Conservation (phyloP, 2,888 invertebrate species). For the Drosophila gaucha region DNA sequence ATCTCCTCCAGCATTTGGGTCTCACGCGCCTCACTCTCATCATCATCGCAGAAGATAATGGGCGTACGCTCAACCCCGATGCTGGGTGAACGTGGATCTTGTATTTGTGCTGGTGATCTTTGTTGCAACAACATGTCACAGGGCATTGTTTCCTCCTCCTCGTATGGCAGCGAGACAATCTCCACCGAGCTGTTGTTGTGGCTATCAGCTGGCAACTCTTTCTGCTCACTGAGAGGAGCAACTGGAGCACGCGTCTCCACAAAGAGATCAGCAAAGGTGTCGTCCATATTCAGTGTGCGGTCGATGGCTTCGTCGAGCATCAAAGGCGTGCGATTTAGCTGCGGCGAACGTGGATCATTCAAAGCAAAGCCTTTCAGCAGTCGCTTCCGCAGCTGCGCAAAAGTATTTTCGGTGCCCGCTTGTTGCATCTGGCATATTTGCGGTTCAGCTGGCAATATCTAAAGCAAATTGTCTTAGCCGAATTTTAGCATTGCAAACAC, state of each 20-base stretch:
- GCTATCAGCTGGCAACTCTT: constrained; percentile 22
- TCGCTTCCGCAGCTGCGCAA: constrained; percentile 75
- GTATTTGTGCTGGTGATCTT: constrained; percentile 50
- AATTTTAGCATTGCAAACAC: no score
- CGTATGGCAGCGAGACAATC: constrained; percentile 59
- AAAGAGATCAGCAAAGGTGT: constrained; percentile 82
- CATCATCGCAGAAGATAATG: constrained; percentile 80
- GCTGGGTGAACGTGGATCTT: constrained; percentile 83
- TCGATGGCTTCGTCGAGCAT: constrained; percentile 77
- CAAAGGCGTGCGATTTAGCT: constrained; percentile 81
- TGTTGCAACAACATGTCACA: constrained; percentile 47
- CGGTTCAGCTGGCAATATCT: constrained; percentile 1
- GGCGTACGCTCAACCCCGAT: constrained; percentile 83
- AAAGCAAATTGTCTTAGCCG: background rate
- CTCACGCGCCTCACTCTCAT: constrained; percentile 72
- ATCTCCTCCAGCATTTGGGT: constrained; percentile 81
- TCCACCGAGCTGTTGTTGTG: constrained; percentile 51
- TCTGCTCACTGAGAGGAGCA: background rate
- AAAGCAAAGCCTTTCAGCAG: constrained; percentile 78
- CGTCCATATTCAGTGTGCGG: constrained; percentile 78
- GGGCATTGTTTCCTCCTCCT: constrained; percentile 69
- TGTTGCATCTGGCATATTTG: constrained; percentile 4
- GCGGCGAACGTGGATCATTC: constrained; percentile 82
- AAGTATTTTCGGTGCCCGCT: constrained; percentile 43
- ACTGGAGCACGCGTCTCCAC: constrained; percentile 74